Evolutionary conservation across 2,888 invertebrate species (phyloP).

Genomic region (Netelia inedita): DNA sequence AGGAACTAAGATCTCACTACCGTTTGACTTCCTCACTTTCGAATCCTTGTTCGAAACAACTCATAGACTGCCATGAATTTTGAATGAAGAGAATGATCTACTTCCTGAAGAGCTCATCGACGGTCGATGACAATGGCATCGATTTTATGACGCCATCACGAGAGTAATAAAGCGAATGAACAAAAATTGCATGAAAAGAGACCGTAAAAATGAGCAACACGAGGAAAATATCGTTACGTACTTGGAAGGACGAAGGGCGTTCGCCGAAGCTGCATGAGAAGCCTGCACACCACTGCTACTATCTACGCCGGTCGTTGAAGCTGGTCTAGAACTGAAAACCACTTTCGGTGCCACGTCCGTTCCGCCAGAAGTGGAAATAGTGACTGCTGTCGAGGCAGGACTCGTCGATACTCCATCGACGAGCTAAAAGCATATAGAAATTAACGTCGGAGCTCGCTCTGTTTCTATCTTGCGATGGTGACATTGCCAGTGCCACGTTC

Average conservation of each 20-base stretch:
- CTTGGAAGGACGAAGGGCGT: slow-evolving; percentile 67
- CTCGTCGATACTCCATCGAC: slow-evolving; percentile 55
- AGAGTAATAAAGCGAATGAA: slow-evolving; percentile 26
- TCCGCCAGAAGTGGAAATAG: slow-evolving; percentile 60
- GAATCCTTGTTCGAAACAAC: neutral
- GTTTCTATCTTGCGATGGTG: slow-evolving; percentile 7
- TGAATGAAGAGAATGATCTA: slow-evolving; percentile 21
- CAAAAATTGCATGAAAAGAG: slow-evolving; percentile 36
- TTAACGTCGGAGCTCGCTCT: slow-evolving; percentile 42
- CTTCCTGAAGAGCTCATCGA: neutral
- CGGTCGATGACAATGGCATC: neutral
- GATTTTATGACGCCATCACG: slow-evolving; percentile 40
- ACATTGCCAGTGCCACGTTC: slow-evolving; percentile 11
- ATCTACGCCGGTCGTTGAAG: slow-evolving; percentile 25
- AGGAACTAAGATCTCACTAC: neutral
- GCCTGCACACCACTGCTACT: slow-evolving; percentile 28
- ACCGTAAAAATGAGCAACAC: slow-evolving; percentile 41
- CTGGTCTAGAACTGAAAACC: slow-evolving; percentile 59
- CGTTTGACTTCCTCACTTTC: neutral
- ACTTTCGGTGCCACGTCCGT: slow-evolving; percentile 61
- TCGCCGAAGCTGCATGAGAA: slow-evolving; percentile 38
- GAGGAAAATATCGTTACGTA: slow-evolving; percentile 71
- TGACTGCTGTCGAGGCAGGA: slow-evolving; percentile 48
- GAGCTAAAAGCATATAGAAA: slow-evolving; percentile 64
- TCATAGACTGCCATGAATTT: slow-evolving; percentile 48